phyloP scores from a whole-genome alignment of 1,140 invertebrate species.

The Anoplolepis gracilipes region DNA sequence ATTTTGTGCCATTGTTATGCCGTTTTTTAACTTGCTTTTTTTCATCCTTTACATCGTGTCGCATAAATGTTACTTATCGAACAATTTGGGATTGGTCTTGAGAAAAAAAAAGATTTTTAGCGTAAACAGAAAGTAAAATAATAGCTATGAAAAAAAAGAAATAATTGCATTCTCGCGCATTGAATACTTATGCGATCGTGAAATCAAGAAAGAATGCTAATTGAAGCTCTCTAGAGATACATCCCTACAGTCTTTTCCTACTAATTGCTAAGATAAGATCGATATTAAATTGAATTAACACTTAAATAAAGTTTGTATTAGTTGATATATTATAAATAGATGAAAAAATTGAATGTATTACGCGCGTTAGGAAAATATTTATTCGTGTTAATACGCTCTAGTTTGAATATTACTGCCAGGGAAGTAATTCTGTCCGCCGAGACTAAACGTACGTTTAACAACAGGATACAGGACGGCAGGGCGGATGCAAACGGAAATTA shows the following conservation, averaged over 20 bases:
- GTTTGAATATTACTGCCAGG: conserved; percentile 55
- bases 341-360: conserved; percentile 35
- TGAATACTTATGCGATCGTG: neutral
- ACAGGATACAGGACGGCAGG: neutral
- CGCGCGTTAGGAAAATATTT: conserved; percentile 61
- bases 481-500: too few species aligned
- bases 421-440: conserved; percentile 34
- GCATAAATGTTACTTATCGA: neutral
- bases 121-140: conserved; percentile 28
- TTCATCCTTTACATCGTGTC: neutral
- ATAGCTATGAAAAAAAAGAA: neutral
- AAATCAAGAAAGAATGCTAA: conserved; percentile 3
- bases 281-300: conserved; percentile 42
- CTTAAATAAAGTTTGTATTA: conserved; percentile 65
- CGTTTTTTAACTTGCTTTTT: neutral
- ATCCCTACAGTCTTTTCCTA: neutral
- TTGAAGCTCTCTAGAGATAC: neutral
- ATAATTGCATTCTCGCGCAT: neutral
- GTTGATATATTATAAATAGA: conserved; percentile 54
- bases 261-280: conserved; percentile 34
- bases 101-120: conserved; percentile 4
- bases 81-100: conserved; percentile 27
- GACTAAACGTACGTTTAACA: neutral
- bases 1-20: neutral
- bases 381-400: conserved; percentile 65